Evolutionary conservation across 2,888 invertebrate species (phyloP), one percentile per base, ranked within the genome.

Genomic region (Drosophila nigricruria): DNA sequence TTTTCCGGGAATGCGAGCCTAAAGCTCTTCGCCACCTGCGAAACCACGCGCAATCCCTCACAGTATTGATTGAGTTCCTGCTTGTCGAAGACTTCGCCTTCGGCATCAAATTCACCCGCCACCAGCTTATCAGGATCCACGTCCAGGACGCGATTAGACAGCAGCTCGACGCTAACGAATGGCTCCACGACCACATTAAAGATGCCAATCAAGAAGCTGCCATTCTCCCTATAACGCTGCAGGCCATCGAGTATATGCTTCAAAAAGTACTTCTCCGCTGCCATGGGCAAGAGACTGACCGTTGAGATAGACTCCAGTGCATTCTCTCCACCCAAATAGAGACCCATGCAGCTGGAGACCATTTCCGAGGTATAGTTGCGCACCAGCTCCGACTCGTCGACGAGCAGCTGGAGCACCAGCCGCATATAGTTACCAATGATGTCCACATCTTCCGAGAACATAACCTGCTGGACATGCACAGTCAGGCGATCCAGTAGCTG

Each of bases 51-150:
- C 32, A 88, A 36, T 0, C 91, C 90, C 63, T 93, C 93, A 14
- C 91, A 91, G 65, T 90, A 93, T 3, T 85, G 78, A 72, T 93
- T 93, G 12, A 87, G 70, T 57, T 92, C 93, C 63, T 91, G 90
- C 54, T 89, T 91, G 59, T 92, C 91, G 58, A 93, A 93, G 16
- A 92, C 20, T 2, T 52, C 50, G 18, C 3, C 72, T 25, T 92
- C 91, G 2, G 81, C 2, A 1, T 52, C 52, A 0, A 16, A 20
- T 5, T 30, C 49, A 5, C 5, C 3, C 10, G 5, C 5, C 0
- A n/a, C 5, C 14, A 8, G 0, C n/a, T 27, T 47, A 5, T 9
- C 2, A 0, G 38, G 0, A 20, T 38, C 36, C n/a, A 27, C 18
- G 52, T 87, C 86, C 2, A 42, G 36, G 3, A 20, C 5, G 10